Conservation (phyloP, 2,888 invertebrate species). For the Melanostoma mellinum region DNA sequence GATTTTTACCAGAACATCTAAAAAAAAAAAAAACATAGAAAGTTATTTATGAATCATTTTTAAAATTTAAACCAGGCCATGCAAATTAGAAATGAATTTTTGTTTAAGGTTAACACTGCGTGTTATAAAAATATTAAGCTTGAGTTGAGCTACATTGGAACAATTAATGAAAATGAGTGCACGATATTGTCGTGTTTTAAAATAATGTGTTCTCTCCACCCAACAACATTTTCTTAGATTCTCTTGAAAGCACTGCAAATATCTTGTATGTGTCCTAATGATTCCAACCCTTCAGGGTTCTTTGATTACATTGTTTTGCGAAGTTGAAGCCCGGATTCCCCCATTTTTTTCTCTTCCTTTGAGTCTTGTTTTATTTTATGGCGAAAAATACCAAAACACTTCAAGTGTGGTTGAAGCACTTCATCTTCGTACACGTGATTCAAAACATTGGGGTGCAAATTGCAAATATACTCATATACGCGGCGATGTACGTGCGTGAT, state of each 20-base stretch:
- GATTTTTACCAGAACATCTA: slow-evolving; percentile 88
- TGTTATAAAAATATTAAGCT: slow-evolving; percentile 14
- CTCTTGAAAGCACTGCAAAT: slow-evolving; percentile 40
- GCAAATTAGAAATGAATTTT: background rate
- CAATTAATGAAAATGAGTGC: slow-evolving; percentile 4
- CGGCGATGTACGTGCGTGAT: slow-evolving; percentile 61
- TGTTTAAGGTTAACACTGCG: slow-evolving; percentile 25
- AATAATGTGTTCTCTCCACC: slow-evolving; percentile 5
- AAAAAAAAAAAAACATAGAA: slow-evolving; percentile 5
- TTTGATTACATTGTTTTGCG: slow-evolving; percentile 63
- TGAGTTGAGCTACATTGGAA: background rate
- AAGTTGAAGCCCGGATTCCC: slow-evolving; percentile 43
- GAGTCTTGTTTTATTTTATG: slow-evolving; percentile 11
- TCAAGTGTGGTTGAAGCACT: slow-evolving; percentile 57
- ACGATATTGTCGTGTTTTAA: slow-evolving; percentile 19
- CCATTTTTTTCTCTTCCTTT: slow-evolving; percentile 17
- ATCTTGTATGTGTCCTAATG: slow-evolving; percentile 41
- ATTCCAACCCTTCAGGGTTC: slow-evolving; percentile 54
- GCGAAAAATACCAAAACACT: slow-evolving; percentile 55
- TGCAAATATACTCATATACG: slow-evolving; percentile 31
- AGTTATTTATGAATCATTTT: background rate
- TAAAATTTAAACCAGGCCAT: slow-evolving; percentile 5
- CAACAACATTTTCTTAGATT: slow-evolving; percentile 31
- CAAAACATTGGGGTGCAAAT: slow-evolving; percentile 65
- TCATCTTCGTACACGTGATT: slow-evolving; percentile 43